A percentile compares a stretch with the other conserved stretches of the same genome.
These are phyloP conservation scores for Helicoverpa zea DNA, from an alignment of 1,140 invertebrate species.

Conservation along the genomic window DNA sequence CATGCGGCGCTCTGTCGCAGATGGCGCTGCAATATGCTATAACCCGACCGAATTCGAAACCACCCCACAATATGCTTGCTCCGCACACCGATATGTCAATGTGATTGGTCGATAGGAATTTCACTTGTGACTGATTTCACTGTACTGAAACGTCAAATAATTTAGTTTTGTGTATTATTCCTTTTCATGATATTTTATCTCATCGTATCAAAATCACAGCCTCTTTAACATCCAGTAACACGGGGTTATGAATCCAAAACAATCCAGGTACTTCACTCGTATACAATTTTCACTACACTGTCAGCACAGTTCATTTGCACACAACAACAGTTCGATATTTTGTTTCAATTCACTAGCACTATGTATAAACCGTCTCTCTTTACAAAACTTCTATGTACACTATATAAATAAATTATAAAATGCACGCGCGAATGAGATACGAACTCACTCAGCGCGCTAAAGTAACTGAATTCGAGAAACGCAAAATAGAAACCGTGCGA, in stretches of 20 bases:
- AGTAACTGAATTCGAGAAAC: conserved; percentile 85
- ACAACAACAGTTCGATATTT: conserved; percentile 65
- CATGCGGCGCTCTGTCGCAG: conserved; percentile 64
- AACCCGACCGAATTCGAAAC: conserved; percentile 74
- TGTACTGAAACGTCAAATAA: conserved; percentile 76
- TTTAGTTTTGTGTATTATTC: conserved; percentile 61
- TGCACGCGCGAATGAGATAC: conserved; percentile 72
- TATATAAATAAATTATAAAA: conserved; percentile 79
- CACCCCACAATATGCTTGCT: conserved; percentile 51
- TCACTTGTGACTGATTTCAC: conserved; percentile 74
- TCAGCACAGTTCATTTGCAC: conserved; percentile 69
- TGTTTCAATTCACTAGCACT: conserved; percentile 72
- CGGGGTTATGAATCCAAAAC: conserved; percentile 60
- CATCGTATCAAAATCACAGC: conserved; percentile 77
- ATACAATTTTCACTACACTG: conserved; percentile 74
- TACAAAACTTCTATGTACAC: conserved; percentile 72
- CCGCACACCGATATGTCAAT: conserved; percentile 60
- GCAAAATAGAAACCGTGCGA: conserved; percentile 85
- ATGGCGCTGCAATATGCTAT: conserved; percentile 72
- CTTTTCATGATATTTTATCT: conserved; percentile 58
- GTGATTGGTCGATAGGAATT: conserved; percentile 56
- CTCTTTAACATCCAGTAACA: conserved; percentile 65
- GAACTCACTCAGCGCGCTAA: conserved; percentile 75
- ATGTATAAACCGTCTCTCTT: conserved; percentile 64
- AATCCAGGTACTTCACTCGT: conserved; percentile 66